Base-by-base conservation (phyloP, 2,113 vertebrate species). In the Gasterosteus nipponicus region DNA sequence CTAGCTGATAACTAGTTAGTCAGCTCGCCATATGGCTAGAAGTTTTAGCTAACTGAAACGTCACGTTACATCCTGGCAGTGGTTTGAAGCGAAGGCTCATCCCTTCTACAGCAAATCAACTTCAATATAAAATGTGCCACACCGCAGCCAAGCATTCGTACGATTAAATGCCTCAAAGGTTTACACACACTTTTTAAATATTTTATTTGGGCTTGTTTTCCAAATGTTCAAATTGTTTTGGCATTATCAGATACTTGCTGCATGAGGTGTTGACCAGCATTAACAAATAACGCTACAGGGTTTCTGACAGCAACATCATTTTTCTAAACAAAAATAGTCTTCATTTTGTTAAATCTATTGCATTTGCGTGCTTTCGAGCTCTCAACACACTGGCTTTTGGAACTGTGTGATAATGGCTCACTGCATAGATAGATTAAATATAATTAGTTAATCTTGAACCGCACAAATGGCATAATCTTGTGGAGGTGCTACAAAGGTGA, bases 381-480 rank as follows among this genome's bases (percentile, higher is more conserved):
- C 29, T 57, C 3, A 14, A 3, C 4, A 26, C 26, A 41, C 18
- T 19, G 44, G 56, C 73, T 47, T 84, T 69, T 53, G 26, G 71
- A 76, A 69, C 41, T 11, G 5, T 5, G 51, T 73, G 62, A 75
- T 74, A 31, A 73, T 38, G 3, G 38, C 19, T 49, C 51, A 53
- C 75, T 62, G 67, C 66, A 66, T 85, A 82, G 47, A 22, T 57
- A 63, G 75, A 86, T 84, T 83, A 87, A 82, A 86, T 86, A 81
- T 86, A 90, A 79, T 41, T 71, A 68, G 65, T 53, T 91, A 89
- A 90, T 91, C 90, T 87, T 76, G 54, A 73, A 83, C 74, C 31
- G 8, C 58, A 38, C 3, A 63, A 75, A 78, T 83, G 33, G 58
- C 57, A 62, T 89, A 86, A 89, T 87, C 83, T 76, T 47, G 72